phyloP scores from a whole-genome alignment of 2,113 vertebrate species.

The Helogale parvula region DNA sequence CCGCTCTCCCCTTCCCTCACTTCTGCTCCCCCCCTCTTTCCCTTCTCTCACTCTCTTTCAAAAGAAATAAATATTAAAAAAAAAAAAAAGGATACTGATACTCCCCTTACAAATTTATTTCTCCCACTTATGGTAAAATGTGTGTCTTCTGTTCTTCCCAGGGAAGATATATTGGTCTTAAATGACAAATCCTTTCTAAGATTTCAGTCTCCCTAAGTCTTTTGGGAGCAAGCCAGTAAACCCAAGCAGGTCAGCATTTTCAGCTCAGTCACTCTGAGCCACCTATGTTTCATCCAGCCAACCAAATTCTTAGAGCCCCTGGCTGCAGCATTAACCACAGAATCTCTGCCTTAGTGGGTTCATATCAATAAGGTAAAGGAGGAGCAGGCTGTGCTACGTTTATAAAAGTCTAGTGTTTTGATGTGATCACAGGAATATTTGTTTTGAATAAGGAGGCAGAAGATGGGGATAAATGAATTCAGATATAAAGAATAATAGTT shows the following conservation, averaged over 20 bases:
- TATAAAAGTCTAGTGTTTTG: background rate
- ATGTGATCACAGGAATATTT: background rate
- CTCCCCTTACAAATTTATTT: background rate
- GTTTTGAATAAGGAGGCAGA: background rate
- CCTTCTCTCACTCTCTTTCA: no score
- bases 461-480: background rate
- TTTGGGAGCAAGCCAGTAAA: background rate
- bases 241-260: background rate
- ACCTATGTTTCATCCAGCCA: constrained; percentile 1
- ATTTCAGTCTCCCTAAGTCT: background rate
- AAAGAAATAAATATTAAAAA: no score
- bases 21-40: no score
- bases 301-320: background rate
- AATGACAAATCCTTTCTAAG: background rate
- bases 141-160: background rate
- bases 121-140: background rate
- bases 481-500: background rate
- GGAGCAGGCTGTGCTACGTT: background rate
- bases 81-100: background rate
- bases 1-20: no score
- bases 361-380: background rate
- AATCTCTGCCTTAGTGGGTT: background rate
- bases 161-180: background rate
- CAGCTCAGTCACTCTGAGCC: background rate
- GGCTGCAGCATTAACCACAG: background rate